Percentiles rank a stretch among this genome's conserved stretches.
phyloP scores from a whole-genome alignment of 2,888 invertebrate genomes.

The Mantis religiosa region DNA sequence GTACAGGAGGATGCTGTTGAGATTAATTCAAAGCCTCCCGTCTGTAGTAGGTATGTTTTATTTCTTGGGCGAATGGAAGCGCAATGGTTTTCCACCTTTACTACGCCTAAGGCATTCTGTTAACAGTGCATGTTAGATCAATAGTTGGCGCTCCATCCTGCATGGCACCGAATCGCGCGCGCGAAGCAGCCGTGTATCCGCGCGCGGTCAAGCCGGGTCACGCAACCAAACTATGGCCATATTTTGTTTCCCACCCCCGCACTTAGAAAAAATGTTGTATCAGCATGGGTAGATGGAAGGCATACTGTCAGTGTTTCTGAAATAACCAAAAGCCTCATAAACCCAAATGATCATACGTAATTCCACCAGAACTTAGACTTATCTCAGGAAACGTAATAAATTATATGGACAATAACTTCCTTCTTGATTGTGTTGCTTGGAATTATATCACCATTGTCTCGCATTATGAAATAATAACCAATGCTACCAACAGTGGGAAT shows the following conservation, averaged over 20 bases:
- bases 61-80: background rate
- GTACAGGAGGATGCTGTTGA: too few species aligned
- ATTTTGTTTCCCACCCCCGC: background rate
- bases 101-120: background rate
- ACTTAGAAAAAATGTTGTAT: background rate
- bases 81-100: background rate
- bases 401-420: too few species aligned
- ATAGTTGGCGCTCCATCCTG: background rate
- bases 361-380: too few species aligned
- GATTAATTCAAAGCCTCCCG: too few species aligned
- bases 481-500: too few species aligned
- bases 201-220: constrained; percentile 15
- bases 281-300: background rate
- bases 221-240: constrained; percentile 11
- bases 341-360: too few species aligned
- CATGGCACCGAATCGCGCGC: constrained; percentile 1
- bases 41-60: background rate
- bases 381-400: too few species aligned
- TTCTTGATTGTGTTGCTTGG: too few species aligned
- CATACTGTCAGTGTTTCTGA: background rate
- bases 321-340: too few species aligned
- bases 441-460: too few species aligned
- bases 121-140: constrained; percentile 4
- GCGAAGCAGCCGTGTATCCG: background rate
- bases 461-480: too few species aligned